Evolutionary conservation across 2,888 invertebrate genomes (phyloP), one percentile per base, ranked within the genome.

Genomic region (Gari tellinella): DNA sequence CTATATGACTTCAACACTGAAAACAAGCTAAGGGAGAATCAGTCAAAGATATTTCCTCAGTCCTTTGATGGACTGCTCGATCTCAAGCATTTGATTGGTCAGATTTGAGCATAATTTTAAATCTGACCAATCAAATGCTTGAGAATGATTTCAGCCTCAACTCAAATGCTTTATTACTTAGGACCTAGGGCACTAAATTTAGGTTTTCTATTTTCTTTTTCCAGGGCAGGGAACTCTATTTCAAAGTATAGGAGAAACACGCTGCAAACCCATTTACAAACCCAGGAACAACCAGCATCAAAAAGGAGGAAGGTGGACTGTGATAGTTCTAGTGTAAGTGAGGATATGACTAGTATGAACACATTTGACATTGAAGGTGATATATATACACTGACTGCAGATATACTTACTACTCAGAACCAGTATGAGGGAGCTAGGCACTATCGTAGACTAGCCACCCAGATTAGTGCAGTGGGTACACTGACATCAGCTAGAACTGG

Each of bases 381-480:
- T 14, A 45, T 77, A 26, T 83, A 81, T 49, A 19, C 75, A 37
- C 61, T 64, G 55, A 61, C 82, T 43, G 72, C 72, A 12, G 70
- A 64, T 37, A 63, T 70, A 14, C 46, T 82, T 38, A 52, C 52
- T 31, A 58, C 46, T 40, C 51, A 64, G 57, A 56, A 65, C 8
- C 67, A 82, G 45, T 43, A 48, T 10, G 49, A 52, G 17, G 82
- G 83, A 68, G 80, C 82, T 31, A 45, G 81, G 23, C 84, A 82
- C 56, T 82, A 51, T 53, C 62, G 75, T 1, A 76, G 83, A 52
- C 64, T 84, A 10, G 74, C 79, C 12, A 40, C 78, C 19, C 79
- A 84, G 58, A 55, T 84, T 17, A 60, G 69, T 53, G 25, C 61
- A 40, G 17, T 43, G 0, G 56, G 43, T 40, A 40, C 10, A 40